Conservation (phyloP, 2,113 vertebrate species). For the Eubucco bourcierii region DNA sequence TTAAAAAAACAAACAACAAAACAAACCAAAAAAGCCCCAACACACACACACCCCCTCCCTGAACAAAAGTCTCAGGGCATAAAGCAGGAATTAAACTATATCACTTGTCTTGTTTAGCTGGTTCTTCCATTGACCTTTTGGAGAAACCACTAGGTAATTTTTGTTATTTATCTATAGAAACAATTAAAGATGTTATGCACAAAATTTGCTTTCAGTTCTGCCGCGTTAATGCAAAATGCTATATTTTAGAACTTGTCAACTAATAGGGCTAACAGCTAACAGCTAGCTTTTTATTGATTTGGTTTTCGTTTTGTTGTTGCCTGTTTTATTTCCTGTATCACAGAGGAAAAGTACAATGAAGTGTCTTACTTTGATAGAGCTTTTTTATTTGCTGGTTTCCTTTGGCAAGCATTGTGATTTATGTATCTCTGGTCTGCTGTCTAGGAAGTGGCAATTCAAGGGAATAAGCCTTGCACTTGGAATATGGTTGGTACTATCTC, state of each 20-base stretch:
- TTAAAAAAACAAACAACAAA: too few relatives aligned
- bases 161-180: background rate
- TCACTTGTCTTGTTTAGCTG: background rate
- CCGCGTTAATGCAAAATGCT: too few relatives aligned
- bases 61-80: background rate
- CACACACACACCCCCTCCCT: too few relatives aligned
- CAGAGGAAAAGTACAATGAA: background rate
- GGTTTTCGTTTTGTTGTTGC: too few relatives aligned
- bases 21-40: too few relatives aligned
- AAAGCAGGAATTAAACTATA: background rate
- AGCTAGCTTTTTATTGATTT: background rate
- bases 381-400: background rate
- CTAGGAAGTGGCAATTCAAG: background rate
- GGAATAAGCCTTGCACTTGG: background rate
- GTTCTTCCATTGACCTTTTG: background rate
- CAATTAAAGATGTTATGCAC: background rate
- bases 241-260: background rate
- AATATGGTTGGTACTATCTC: background rate
- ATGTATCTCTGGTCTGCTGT: background rate
- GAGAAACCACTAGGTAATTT: background rate
- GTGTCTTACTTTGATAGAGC: background rate
- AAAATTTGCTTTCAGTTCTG: background rate
- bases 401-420: background rate
- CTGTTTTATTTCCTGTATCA: background rate
- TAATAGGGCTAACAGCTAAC: background rate